Evolutionary conservation across 2,113 vertebrate species (phyloP).

Genomic region (Daubentonia madagascariensis): DNA sequence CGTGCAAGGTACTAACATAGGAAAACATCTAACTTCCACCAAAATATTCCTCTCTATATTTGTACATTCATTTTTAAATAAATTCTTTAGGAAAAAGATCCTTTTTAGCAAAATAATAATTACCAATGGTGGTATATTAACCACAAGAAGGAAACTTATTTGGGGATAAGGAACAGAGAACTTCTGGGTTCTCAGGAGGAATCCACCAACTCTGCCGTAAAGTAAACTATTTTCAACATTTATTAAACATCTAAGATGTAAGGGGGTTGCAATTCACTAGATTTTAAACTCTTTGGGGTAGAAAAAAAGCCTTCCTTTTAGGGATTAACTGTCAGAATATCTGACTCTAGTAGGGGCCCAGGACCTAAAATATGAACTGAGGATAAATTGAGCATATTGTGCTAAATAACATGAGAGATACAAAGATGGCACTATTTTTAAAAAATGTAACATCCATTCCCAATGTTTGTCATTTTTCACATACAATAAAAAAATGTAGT

Average conservation of each 20-base stretch:
- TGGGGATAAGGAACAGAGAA: background rate
- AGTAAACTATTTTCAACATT: slow-evolving; percentile 4
- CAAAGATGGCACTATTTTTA: background rate
- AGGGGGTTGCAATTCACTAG: background rate
- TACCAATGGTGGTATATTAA: background rate
- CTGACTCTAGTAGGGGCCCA: background rate
- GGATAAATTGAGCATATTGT: background rate
- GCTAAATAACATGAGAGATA: background rate
- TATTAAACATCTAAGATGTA: background rate
- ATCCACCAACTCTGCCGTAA: background rate
- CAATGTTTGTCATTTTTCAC: background rate
- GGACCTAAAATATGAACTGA: background rate
- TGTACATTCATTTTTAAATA: background rate
- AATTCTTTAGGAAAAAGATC: background rate
- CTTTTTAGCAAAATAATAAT: background rate
- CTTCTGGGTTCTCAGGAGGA: background rate
- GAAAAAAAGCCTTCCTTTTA: background rate
- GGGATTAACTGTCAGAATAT: background rate
- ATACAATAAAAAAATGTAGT: background rate
- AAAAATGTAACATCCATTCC: background rate
- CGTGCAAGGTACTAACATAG: background rate
- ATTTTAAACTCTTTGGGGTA: background rate
- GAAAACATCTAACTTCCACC: background rate
- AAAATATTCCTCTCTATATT: background rate
- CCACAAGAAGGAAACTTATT: background rate